Evolutionary conservation across 2,888 invertebrate species (phyloP), one percentile per base, ranked within the genome.

Genomic region (Drosophila lutescens): DNA sequence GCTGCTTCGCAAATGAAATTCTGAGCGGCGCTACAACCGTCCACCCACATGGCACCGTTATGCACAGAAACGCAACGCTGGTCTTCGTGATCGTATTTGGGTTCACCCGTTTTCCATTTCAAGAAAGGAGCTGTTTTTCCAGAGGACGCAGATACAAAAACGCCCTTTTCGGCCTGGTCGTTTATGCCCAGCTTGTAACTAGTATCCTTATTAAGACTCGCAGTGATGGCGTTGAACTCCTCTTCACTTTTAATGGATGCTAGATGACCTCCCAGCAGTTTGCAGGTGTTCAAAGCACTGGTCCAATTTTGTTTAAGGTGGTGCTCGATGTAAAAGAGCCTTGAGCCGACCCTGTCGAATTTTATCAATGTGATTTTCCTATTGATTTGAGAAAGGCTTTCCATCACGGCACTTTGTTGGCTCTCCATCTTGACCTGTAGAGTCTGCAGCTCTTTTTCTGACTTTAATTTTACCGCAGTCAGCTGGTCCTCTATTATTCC

Each of bases 41-140:
- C 40, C n/a, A 40, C 30, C 58, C 55, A 58, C 58, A 58, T 58
- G n/a, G 3, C 40, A n/a, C 30, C 40, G 4, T 40, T 0, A 40
- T 58, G 2, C 9, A 58, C 9, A 9, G 54, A 12, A 3, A 58
- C 30, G 30, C 58, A 58, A 10, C 8, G 58, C n/a, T 32, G 40
- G 12, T 0, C 2, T 0, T 2, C 4, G 9, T 20, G 3, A 1
- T 12, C 0, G n/a, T 40, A 54, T 4, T 0, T 7, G 2, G 58
- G 58, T 17, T 58, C 55, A 3, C 30, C 55, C 0, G 2, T 12
- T 2, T 32, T 32, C 58, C 58, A 58, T 38, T 58, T 58, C 4
- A 58, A 17, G n/a, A 54, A 58, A 3, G 20, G n/a, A 12, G 58
- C 58, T 30, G 0, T 10, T 10, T 54, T 55, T 12, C 55, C 58